A percentile compares a stretch with the other conserved stretches of the same genome.
These are phyloP conservation scores for Hypotaenidia philippensis DNA, from an alignment of 2,797 vertebrate species.

Conservation along the genomic window DNA sequence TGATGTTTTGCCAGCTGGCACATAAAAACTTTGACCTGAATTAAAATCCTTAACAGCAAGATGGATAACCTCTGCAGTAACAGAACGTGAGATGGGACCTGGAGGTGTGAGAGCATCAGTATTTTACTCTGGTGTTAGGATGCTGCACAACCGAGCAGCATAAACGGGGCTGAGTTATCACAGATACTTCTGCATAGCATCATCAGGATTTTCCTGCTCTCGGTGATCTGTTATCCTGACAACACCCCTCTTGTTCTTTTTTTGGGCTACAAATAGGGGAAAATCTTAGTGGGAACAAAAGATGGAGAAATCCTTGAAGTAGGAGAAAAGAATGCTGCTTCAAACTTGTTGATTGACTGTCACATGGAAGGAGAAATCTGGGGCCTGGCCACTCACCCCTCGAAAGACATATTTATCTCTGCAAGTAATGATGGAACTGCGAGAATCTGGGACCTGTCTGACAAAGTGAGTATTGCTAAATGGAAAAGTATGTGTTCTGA, in stretches of 20 bases:
- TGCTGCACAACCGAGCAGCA: not conserved
- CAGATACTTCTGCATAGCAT: not conserved
- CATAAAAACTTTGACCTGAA: not conserved
- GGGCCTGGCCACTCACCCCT: constrained; percentile 93
- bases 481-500: rapidly evolving
- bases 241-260: not conserved
- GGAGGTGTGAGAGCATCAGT: not conserved
- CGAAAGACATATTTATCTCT: constrained; percentile 93
- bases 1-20: not conserved
- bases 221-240: not conserved
- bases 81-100: not conserved
- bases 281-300: constrained; percentile 96
- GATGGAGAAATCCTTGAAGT: constrained; percentile 98
- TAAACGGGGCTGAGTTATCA: not conserved
- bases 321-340: constrained; percentile 96
- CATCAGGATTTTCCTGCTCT: rapidly evolving
- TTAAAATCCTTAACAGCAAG: not conserved
- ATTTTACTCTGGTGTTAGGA: not conserved
- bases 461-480: constrained; percentile 85
- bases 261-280: constrained; percentile 84
- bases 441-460: constrained; percentile 94
- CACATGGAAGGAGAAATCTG: constrained; percentile 96
- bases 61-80: not conserved
- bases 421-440: constrained; percentile 94
- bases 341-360: constrained; percentile 94